Conservation (phyloP, 2,113 vertebrate species). For the Pelusios castaneus region DNA sequence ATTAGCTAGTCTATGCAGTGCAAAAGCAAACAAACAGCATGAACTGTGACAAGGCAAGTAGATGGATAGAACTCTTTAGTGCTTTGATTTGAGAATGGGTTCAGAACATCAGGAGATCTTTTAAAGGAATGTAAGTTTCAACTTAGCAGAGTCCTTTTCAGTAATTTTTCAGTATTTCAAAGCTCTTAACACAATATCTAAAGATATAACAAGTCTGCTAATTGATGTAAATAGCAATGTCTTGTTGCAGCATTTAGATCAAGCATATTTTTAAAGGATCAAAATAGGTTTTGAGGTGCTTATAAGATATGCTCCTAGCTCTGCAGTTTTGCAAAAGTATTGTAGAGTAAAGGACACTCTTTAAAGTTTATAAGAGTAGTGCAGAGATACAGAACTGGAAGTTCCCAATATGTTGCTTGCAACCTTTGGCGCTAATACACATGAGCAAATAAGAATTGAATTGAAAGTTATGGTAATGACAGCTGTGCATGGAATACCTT, state of each 20-base stretch:
- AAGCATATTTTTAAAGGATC: neutral
- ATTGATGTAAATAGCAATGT: neutral
- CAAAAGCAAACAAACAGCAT: neutral
- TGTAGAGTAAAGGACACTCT: neutral
- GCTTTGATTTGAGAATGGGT: neutral
- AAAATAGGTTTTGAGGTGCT: neutral
- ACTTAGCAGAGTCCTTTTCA: neutral
- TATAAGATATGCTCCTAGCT: neutral
- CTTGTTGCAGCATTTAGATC: neutral
- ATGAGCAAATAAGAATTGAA: neutral
- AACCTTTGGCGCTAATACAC: neutral
- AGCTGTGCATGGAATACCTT: neutral
- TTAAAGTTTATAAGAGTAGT: neutral
- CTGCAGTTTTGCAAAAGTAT: neutral
- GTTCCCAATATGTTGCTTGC: neutral
- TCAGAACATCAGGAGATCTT: neutral
- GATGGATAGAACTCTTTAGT: neutral
- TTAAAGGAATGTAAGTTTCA: neutral
- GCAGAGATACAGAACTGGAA: neutral
- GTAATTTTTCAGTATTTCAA: neutral
- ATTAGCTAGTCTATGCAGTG: neutral
- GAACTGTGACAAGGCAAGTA: neutral
- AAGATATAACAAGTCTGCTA: neutral
- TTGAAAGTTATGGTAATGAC: fast-evolving
- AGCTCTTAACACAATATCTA: neutral